Evolutionary conservation across 2,113 vertebrate species (phyloP), one percentile per base, ranked within the genome.

Genomic region (Mus pahari): DNA sequence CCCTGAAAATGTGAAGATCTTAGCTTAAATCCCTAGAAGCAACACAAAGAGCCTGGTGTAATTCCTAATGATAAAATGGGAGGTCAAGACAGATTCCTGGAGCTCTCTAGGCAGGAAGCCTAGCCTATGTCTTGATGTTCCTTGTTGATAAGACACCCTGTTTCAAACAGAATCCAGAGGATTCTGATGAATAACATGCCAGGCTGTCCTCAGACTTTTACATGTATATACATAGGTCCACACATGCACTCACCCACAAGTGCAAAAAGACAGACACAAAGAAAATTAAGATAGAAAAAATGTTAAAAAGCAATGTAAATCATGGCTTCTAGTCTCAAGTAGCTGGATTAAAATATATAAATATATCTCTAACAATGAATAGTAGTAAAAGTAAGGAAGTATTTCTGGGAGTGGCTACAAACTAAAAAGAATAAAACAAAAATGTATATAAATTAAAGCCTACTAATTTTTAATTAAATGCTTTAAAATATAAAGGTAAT

Each of bases 401-500:
- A 95, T 45, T 48, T 6, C 50, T 83, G 0, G 70, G 60, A 94
- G 9, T 53, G 22, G 11, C 14, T 64, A 97, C 16, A 81, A 92
- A 90, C 24, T 4, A 36, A 77, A 70, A 1, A 88, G 5, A 94
- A 64, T 39, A 95, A 94, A 96, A 66, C 92, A 24, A 58, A 71
- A 39, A 53, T 16, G 60, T 42, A 16, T 77, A 90, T 2, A 93
- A 64, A 33, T 82, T 24, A 86, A 92, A 10, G 8, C 62, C 75
- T 94, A 58, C 14, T 86, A 89, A 4, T 74, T 86, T 87, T 95
- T 92, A 92, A 93, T 92, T 92, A 90, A 91, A 89, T 88, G 10
- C 17, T 3, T 81, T 48, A n/a, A 86, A 75, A 91, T 81, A 64
- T 39, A 86, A 3, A 91, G 45, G 10, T 10, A 74, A 55, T 95